phyloP scores from a whole-genome alignment of 2,888 invertebrate genomes.

The Pachliopta kotzebuea region DNA sequence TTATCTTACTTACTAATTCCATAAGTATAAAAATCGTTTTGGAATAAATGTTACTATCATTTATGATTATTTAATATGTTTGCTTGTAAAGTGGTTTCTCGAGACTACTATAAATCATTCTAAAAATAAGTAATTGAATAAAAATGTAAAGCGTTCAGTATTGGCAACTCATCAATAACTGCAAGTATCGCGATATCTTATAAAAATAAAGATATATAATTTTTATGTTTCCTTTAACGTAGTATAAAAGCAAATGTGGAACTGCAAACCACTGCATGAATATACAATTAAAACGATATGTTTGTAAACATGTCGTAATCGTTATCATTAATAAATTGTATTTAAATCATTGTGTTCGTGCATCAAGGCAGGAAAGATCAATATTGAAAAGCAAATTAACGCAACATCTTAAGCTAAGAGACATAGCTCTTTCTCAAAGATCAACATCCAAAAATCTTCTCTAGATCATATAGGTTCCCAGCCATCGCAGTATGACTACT shows the following conservation, averaged over 20 bases:
- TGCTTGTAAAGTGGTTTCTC: constrained; percentile 10
- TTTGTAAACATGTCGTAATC: constrained; percentile 13
- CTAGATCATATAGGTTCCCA: too few relatives aligned
- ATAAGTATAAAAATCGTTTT: constrained; percentile 3
- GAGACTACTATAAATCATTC: constrained; percentile 24
- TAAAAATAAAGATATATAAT: neutral
- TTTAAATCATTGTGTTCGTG: neutral
- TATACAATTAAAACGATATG: neutral
- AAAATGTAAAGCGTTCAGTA: constrained; percentile 19
- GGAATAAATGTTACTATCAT: neutral
- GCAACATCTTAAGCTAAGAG: too few relatives aligned
- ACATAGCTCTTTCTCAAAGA: too few relatives aligned
- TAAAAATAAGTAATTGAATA: constrained; percentile 23
- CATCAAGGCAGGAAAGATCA: neutral
- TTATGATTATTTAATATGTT: constrained; percentile 4
- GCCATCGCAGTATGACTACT: too few relatives aligned
- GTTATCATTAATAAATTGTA: constrained; percentile 1
- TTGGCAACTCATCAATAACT: constrained; percentile 24
- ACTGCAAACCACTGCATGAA: neutral
- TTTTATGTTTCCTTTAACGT: neutral
- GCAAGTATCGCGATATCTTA: constrained; percentile 16
- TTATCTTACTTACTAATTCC: too few relatives aligned
- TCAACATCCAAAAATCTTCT: too few relatives aligned
- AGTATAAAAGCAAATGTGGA: neutral
- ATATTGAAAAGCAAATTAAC: neutral